A percentile compares a stretch with the other conserved stretches of the same genome.
Evolutionary conservation across 2,113 vertebrate genomes (phyloP).

Genomic region (Macrotis lagotis): DNA sequence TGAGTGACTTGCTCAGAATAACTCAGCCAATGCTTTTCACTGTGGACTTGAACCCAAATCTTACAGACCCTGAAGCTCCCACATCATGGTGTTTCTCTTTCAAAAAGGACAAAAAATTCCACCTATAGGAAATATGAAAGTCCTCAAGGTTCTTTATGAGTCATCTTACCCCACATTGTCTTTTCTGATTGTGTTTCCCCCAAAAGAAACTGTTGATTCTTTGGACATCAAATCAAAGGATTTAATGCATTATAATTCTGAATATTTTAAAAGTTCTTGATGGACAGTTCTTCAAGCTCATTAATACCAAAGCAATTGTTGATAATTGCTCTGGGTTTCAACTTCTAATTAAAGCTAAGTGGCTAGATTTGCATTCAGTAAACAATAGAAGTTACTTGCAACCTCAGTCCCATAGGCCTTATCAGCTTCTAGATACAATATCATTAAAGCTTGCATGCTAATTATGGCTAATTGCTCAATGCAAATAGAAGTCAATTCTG

Average conservation of each 20-base stretch:
- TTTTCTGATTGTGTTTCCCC: slow-evolving; percentile 8
- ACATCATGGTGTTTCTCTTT: neutral
- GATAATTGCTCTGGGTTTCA: slow-evolving; percentile 85
- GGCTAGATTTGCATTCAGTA: slow-evolving; percentile 85
- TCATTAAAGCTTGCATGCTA: slow-evolving; percentile 85
- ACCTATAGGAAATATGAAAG: neutral
- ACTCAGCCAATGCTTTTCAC: no score
- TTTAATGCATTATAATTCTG: slow-evolving; percentile 76
- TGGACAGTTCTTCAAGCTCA: slow-evolving; percentile 78
- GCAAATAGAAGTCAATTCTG: slow-evolving; percentile 80
- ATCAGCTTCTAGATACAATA: slow-evolving; percentile 83
- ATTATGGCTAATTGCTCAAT: slow-evolving; percentile 85
- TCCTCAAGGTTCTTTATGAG: neutral
- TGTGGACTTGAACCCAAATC: no score
- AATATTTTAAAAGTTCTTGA: slow-evolving; percentile 76
- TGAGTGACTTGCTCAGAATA: neutral
- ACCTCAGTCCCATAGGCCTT: slow-evolving; percentile 78
- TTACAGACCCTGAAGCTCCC: no score
- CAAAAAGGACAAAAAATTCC: neutral
- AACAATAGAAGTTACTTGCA: slow-evolving; percentile 82
- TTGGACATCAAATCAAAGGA: slow-evolving; percentile 60
- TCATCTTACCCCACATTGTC: neutral
- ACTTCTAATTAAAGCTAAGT: slow-evolving; percentile 86
- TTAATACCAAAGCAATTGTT: slow-evolving; percentile 83
- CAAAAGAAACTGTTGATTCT: slow-evolving; percentile 26